Percentiles rank a stretch among this genome's conserved stretches.
Evolutionary conservation across 1,140 invertebrate species (phyloP).

Genomic region (Riptortus pedestris): DNA sequence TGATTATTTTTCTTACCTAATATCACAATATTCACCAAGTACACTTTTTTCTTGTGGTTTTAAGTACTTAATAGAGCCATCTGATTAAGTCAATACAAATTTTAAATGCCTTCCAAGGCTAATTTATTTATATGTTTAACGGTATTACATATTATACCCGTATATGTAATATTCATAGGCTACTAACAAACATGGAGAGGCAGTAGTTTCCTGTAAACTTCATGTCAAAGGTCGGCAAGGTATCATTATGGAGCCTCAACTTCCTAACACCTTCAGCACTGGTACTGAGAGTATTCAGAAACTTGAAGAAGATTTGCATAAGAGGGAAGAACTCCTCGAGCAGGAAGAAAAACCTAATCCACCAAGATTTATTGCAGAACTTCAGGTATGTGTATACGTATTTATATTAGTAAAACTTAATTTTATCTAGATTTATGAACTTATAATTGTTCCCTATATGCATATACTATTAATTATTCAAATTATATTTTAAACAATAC

Average conservation of each 20-base stretch:
- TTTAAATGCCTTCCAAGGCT: too few relatives aligned
- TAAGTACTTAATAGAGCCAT: too few relatives aligned
- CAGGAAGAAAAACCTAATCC: conserved; percentile 79
- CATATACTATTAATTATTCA: neutral
- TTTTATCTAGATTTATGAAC: neutral
- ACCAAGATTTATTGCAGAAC: conserved; percentile 72
- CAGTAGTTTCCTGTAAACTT: conserved; percentile 72
- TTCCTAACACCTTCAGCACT: conserved; percentile 72
- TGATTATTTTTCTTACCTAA: too few relatives aligned
- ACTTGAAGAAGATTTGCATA: conserved; percentile 78
- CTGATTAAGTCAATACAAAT: too few relatives aligned
- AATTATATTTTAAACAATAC: too few relatives aligned
- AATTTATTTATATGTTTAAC: too few relatives aligned
- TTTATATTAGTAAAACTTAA: neutral
- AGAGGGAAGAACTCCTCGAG: conserved; percentile 65
- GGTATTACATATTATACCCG: too few relatives aligned
- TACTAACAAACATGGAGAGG: conserved; percentile 80
- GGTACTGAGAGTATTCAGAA: conserved; percentile 83
- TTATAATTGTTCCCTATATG: neutral
- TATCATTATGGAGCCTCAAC: conserved; percentile 80
- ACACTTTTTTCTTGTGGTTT: too few relatives aligned
- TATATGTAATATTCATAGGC: too few relatives aligned
- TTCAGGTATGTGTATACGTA: conserved; percentile 41
- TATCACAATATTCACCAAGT: too few relatives aligned
- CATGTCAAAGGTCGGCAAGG: conserved; percentile 75